Evolutionary conservation across 1,140 invertebrate species (phyloP), one percentile per base, ranked within the genome.

Genomic region (Heliconius melpomene): DNA sequence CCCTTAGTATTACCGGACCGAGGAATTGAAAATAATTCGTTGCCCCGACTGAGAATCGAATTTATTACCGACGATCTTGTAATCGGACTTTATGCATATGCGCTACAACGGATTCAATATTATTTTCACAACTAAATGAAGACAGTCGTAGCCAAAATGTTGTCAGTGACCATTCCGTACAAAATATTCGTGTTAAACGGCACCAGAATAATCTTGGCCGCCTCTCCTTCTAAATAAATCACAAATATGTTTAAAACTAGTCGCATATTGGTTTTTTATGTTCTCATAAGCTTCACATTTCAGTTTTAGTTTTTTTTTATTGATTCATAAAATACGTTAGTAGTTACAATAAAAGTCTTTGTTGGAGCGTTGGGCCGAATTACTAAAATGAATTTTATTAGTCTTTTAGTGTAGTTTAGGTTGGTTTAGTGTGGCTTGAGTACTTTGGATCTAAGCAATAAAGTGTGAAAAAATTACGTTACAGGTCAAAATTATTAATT

Each of bases 151-250:
- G 60, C 26, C 60, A 66, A 66, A 66, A 26, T 16, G 60, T 66
- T 29, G 60, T 23, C 60, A 66, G 60, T 29, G 60, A 66, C 60
- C 26, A 29, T 66, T 66, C 26, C 60, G 23, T 66, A 66, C 9
- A 16, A 66, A 66, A 23, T 66, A 66, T 66, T 26, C 26, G 60
- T 66, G 60, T 66, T 26, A 66, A 66, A 66, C 26, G 60, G 9
- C 60, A 66, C 60, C 60, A 29, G 60, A 66, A 57, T 57, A 57
- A 66, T 66, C 60, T 66, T 66, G 60, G 60, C 60, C 60, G 23
- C 60, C 3, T 66, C 23, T 66, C 60, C 23, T 26, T 66, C 60
- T 66, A 66, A 26, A 66, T 66, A 66, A 66, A 66, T 66, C 60
- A 66, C 23, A 66, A 66, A 66, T 29, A 66, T 16, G 23, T 66